Evolutionary conservation across 1,140 invertebrate genomes (phyloP).

Genomic region (Olivierus martensii): DNA sequence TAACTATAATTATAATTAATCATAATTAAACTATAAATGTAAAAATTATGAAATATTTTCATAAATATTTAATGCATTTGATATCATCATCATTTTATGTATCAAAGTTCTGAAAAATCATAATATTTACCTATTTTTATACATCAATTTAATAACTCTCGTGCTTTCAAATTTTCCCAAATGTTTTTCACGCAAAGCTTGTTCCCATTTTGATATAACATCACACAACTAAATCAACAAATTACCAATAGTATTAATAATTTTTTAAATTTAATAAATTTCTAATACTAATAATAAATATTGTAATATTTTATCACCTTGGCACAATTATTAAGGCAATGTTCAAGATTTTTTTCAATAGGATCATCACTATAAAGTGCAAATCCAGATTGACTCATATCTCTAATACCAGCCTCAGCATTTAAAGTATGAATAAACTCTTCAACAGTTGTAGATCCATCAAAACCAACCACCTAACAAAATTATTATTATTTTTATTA

Average conservation of each 20-base stretch:
- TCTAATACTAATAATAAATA: too few species aligned
- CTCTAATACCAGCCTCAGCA: slow-evolving; percentile 79
- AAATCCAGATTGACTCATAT: slow-evolving; percentile 68
- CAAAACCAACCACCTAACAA: slow-evolving; percentile 81
- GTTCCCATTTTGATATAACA: slow-evolving; percentile 95
- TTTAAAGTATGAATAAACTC: slow-evolving; percentile 66
- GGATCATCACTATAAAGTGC: slow-evolving; percentile 87
- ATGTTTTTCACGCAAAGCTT: slow-evolving; percentile 74
- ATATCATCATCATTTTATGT: too few species aligned
- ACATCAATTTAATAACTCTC: slow-evolving; percentile 76
- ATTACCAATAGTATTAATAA: slow-evolving; percentile 22
- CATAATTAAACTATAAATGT: too few species aligned
- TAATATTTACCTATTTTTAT: slow-evolving; percentile 49
- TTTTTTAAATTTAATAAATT: background rate
- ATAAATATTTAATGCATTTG: too few species aligned
- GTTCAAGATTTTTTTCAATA: slow-evolving; percentile 77
- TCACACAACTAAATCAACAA: slow-evolving; percentile 58
- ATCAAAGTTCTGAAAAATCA: too few species aligned
- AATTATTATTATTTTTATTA: too few species aligned
- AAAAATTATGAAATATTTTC: too few species aligned
- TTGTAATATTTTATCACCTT: slow-evolving; percentile 42
- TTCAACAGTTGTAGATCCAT: slow-evolving; percentile 84
- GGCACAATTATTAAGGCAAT: slow-evolving; percentile 70
- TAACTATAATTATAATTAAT: too few species aligned
- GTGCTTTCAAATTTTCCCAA: slow-evolving; percentile 89